Evolutionary conservation across 2,888 invertebrate species (phyloP).

Genomic region (Amphipoea oculea): DNA sequence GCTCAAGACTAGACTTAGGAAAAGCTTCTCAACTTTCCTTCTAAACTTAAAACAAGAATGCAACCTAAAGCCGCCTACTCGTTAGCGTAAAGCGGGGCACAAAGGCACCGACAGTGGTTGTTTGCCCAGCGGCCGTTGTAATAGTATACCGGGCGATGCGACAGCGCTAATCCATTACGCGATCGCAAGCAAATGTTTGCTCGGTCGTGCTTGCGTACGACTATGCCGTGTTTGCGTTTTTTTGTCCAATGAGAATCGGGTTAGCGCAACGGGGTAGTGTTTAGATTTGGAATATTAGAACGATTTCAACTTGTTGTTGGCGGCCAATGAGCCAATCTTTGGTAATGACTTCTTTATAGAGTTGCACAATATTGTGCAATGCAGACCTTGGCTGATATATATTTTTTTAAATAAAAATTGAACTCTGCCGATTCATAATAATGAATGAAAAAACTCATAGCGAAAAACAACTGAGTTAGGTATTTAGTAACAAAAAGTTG

Average conservation of each 20-base stretch:
- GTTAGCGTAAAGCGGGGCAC: constrained; percentile 45
- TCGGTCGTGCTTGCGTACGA: constrained; percentile 75
- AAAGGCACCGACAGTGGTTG: constrained; percentile 72
- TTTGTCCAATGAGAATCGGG: constrained; percentile 64
- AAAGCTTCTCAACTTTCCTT: constrained; percentile 26
- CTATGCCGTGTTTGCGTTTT: constrained; percentile 75
- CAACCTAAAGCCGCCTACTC: constrained; percentile 44
- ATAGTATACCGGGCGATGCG: constrained; percentile 76
- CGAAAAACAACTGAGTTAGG: background rate
- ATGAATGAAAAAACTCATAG: background rate
- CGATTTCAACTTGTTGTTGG: constrained; percentile 39
- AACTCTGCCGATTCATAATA: too few species aligned
- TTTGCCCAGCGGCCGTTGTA: constrained; percentile 75
- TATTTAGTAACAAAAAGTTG: background rate
- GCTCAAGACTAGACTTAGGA: background rate
- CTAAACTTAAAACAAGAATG: constrained; percentile 30
- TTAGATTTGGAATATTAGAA: constrained; percentile 61
- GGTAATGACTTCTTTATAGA: constrained; percentile 10
- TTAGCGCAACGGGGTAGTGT: constrained; percentile 62
- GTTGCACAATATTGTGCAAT: constrained; percentile 35
- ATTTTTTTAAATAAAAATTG: background rate
- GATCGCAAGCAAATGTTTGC: constrained; percentile 75
- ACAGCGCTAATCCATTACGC: constrained; percentile 85
- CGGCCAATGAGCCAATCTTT: constrained; percentile 30
- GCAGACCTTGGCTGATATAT: constrained; percentile 2